These are phyloP conservation scores for Spatulosminthurus flaviceps DNA, from an alignment of 2,888 invertebrate species.

Conservation along the genomic window DNA sequence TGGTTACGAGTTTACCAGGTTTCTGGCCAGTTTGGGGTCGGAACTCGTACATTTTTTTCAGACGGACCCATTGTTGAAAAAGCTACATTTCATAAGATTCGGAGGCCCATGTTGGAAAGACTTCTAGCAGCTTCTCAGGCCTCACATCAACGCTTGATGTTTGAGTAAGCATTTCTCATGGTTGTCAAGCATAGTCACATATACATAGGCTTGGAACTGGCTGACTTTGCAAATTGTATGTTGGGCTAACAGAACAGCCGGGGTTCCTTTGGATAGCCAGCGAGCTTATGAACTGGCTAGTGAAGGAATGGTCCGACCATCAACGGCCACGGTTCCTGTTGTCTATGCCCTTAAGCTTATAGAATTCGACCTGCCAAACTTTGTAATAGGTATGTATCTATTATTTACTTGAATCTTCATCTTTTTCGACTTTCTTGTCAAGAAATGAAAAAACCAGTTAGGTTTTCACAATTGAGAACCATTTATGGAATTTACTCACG, in stretches of 20 bases:
- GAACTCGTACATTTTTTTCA: slow-evolving; percentile 78
- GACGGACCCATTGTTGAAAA: slow-evolving; percentile 78
- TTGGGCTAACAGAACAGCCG: slow-evolving; percentile 74
- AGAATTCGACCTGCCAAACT: slow-evolving; percentile 82
- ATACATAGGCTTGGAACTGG: no score
- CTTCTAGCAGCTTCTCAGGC: slow-evolving; percentile 83
- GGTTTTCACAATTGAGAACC: no score
- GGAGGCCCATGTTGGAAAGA: slow-evolving; percentile 75
- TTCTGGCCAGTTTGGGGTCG: slow-evolving; percentile 78
- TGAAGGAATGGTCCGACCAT: slow-evolving; percentile 82
- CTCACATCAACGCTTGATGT: slow-evolving; percentile 86
- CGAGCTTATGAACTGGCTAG: slow-evolving; percentile 88
- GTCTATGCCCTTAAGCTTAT: slow-evolving; percentile 87
- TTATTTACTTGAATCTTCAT: no score
- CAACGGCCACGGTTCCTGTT: slow-evolving; percentile 75
- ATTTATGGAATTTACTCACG: no score
- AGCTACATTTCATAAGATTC: slow-evolving; percentile 77
- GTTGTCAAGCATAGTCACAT: no score
- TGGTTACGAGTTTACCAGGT: slow-evolving; percentile 78
- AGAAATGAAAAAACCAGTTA: no score
- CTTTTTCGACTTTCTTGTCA: no score
- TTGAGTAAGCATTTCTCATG: slow-evolving; percentile 77
- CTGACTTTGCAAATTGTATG: no score
- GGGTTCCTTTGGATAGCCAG: slow-evolving; percentile 85
- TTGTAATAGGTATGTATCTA: slow-evolving; percentile 79